Conservation (phyloP, 2,113 vertebrate species). For the Prionailurus viverrinus region DNA sequence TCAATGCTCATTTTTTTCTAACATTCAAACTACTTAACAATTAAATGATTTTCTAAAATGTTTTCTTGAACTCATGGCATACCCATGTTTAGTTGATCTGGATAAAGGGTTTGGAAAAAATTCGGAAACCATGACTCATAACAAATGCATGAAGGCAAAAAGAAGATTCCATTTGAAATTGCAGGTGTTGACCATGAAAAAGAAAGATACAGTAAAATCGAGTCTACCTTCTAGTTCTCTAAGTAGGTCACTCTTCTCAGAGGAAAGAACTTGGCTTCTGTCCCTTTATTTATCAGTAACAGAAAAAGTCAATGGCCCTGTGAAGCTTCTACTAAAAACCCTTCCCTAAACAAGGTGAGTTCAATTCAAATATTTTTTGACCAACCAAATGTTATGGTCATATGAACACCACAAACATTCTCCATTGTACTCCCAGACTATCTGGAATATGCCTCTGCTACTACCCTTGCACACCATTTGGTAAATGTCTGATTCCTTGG, state of each 20-base stretch:
- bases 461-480: not conserved
- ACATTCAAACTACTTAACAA: not conserved
- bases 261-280: not conserved
- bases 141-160: slow-evolving; percentile 54
- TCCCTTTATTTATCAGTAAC: slow-evolving; percentile 41
- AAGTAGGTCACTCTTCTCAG: not conserved
- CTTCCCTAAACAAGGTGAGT: not conserved
- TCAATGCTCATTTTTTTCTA: slow-evolving; percentile 9
- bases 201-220: not conserved
- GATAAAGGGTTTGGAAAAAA: slow-evolving; percentile 16
- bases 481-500: not conserved
- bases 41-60: slow-evolving; percentile 28
- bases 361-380: slow-evolving; percentile 15
- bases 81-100: slow-evolving; percentile 5
- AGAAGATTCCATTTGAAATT: slow-evolving; percentile 32
- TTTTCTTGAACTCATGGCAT: not conserved
- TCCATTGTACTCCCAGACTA: not conserved
- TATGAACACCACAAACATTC: not conserved
- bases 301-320: not conserved
- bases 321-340: not conserved
- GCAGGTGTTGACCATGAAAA: slow-evolving; percentile 39
- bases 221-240: not conserved
- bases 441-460: not conserved
- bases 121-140: slow-evolving; percentile 42
- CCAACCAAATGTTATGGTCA: not conserved